Percentiles rank a stretch among this genome's conserved stretches.
Evolutionary conservation across 2,113 vertebrate genomes (phyloP).

Genomic region (Plecturocebus donacophilus): DNA sequence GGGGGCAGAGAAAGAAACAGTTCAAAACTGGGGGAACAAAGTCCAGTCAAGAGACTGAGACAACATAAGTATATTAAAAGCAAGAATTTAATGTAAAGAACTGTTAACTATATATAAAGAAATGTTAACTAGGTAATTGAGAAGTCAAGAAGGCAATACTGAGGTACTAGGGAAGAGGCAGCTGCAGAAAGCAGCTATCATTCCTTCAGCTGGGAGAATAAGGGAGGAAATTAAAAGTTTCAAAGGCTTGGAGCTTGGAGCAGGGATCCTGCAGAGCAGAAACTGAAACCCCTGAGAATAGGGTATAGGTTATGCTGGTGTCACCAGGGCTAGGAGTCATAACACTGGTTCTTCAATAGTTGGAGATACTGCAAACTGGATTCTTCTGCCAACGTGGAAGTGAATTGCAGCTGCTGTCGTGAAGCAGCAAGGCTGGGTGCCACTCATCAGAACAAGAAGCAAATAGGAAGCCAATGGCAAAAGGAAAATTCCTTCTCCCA

Average conservation of each 20-base stretch:
- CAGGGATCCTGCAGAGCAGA: not conserved
- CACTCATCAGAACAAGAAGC: not conserved
- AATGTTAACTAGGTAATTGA: not conserved
- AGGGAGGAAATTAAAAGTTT: not conserved
- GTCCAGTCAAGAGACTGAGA: not conserved
- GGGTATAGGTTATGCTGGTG: not conserved
- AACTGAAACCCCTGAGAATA: too few species aligned
- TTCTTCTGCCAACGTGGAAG: too few species aligned
- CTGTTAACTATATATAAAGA: not conserved
- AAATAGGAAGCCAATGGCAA: not conserved
- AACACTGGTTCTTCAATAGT: too few species aligned
- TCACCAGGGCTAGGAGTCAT: not conserved
- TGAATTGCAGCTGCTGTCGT: not conserved
- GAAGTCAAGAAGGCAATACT: too few species aligned
- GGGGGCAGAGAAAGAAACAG: not conserved
- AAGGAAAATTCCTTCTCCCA: not conserved
- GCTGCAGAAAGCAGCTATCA: not conserved
- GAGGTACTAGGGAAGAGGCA: not conserved
- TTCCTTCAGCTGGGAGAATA: not conserved
- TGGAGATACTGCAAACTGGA: not conserved
- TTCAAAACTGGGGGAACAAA: not conserved
- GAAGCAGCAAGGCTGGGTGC: not conserved
- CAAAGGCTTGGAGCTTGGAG: not conserved
- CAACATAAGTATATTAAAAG: not conserved
- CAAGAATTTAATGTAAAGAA: not conserved